A percentile compares a stretch with the other conserved stretches of the same genome.
Conservation (phyloP, 2,113 vertebrate genomes). For the Sinosuthora webbiana region DNA sequence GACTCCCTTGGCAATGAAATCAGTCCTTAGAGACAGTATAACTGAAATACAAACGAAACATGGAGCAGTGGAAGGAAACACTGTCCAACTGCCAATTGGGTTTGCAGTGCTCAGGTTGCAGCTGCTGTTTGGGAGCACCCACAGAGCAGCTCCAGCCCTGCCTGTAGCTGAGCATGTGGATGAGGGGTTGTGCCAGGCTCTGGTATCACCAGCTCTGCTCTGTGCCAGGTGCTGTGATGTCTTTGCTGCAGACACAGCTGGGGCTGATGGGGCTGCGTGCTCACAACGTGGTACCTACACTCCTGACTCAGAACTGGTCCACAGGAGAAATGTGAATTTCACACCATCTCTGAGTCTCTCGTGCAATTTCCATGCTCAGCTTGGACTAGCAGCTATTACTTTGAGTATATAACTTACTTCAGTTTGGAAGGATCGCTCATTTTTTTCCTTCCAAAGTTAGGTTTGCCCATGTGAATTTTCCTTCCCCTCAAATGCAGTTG, state of each 20-base stretch:
- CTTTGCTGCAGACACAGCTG: background rate
- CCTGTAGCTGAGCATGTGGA: accelerated
- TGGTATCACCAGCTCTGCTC: background rate
- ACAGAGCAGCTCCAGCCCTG: background rate
- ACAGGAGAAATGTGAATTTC: background rate
- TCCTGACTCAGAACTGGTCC: too few relatives aligned
- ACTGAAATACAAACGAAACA: background rate
- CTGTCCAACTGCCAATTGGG: accelerated
- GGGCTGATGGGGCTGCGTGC: background rate
- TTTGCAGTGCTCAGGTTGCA: background rate
- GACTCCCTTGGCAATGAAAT: background rate
- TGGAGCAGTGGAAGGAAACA: background rate
- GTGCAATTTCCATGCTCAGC: background rate
- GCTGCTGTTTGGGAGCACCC: background rate
- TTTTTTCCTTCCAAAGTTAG: background rate
- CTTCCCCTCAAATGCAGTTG: accelerated
- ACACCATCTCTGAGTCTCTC: background rate
- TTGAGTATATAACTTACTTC: background rate
- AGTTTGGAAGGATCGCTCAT: background rate
- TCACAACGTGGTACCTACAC: accelerated
- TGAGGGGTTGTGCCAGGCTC: background rate
- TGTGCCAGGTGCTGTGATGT: background rate
- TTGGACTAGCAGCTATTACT: background rate
- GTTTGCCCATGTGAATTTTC: background rate
- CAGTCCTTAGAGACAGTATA: background rate